A percentile compares a stretch with the other conserved stretches of the same genome.
These are phyloP conservation scores for Dinomys branickii DNA, from an alignment of 2,113 vertebrate species.

Conservation along the genomic window DNA sequence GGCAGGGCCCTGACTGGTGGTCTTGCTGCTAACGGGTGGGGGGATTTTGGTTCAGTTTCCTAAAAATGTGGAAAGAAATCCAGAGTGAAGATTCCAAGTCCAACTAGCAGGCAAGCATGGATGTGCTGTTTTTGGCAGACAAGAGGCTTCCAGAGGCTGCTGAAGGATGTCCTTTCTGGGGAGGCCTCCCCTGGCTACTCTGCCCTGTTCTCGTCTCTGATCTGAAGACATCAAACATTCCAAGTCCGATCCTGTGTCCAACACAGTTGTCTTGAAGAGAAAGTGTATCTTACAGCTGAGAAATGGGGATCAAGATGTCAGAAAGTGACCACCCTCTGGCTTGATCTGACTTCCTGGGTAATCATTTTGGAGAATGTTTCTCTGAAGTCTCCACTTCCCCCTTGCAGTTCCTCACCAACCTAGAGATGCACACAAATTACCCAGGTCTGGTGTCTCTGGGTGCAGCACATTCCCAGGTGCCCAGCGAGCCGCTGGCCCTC, in stretches of 20 bases:
- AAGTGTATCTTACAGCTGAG: neutral
- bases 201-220: neutral
- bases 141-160: neutral
- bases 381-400: neutral
- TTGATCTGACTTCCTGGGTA: neutral
- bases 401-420: neutral
- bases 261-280: neutral
- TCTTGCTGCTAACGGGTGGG: neutral
- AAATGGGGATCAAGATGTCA: neutral
- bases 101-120: neutral
- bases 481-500: neutral
- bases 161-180: neutral
- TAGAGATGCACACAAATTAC: neutral
- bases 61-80: neutral
- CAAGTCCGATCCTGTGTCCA: neutral
- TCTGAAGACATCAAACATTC: neutral
- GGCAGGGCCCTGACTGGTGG: neutral
- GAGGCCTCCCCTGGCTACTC: neutral
- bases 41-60: neutral
- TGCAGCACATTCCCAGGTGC: neutral
- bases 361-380: neutral
- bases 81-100: neutral
- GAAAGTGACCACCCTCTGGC: neutral
- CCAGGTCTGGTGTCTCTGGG: neutral
- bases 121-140: neutral